Conservation (phyloP, 2,888 invertebrate genomes). For the Pheosia gnoma region DNA sequence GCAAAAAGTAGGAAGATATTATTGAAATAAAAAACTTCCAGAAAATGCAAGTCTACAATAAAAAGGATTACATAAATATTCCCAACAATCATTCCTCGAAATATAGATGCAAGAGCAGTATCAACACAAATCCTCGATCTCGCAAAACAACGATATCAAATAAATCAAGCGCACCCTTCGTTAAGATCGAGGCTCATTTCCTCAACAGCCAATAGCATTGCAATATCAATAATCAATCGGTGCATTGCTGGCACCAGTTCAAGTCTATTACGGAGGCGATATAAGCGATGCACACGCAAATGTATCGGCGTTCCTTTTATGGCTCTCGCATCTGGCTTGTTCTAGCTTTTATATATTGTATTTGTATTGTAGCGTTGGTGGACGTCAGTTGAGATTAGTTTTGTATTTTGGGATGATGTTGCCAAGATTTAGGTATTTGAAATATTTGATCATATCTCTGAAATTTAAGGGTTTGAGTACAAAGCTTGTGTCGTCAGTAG, state of each 20-base stretch:
- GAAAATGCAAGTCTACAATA: too few species aligned
- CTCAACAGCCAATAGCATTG: slow-evolving; percentile 72
- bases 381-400: slow-evolving; percentile 2
- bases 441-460: too few species aligned
- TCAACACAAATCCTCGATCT: not conserved
- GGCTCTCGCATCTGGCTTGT: slow-evolving; percentile 58
- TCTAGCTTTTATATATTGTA: slow-evolving; percentile 8
- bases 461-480: too few species aligned
- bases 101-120: not conserved
- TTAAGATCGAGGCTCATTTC: slow-evolving; percentile 60
- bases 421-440: not conserved
- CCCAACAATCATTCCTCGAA: too few species aligned
- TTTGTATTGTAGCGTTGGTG: slow-evolving; percentile 8
- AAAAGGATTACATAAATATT: too few species aligned
- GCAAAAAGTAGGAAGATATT: too few species aligned
- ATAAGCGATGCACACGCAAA: slow-evolving; percentile 68
- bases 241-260: slow-evolving; percentile 80
- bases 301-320: slow-evolving; percentile 68
- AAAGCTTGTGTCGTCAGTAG: too few species aligned
- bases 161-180: slow-evolving; percentile 46
- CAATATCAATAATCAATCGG: slow-evolving; percentile 84
- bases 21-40: too few species aligned
- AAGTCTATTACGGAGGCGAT: slow-evolving; percentile 74
- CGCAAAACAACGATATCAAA: slow-evolving; percentile 23
- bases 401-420: not conserved